These are phyloP conservation scores for Drosophila helvetica DNA, from an alignment of 2,888 invertebrate species.

Conservation along the genomic window DNA sequence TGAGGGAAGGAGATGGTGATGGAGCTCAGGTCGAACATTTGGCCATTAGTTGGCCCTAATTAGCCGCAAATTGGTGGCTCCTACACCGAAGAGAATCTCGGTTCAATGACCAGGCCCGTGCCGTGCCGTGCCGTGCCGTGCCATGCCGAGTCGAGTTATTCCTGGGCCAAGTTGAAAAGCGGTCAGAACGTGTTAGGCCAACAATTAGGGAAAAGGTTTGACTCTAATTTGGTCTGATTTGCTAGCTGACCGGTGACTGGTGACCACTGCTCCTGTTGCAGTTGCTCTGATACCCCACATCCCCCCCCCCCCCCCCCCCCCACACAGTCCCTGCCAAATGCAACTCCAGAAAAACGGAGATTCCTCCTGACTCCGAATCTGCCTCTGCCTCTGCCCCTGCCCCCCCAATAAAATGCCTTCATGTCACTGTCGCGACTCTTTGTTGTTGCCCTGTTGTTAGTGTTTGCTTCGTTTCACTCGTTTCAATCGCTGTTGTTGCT, in stretches of 20 bases:
- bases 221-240: constrained; percentile 67
- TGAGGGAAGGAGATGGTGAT: constrained; percentile 1
- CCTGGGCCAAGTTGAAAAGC: neutral
- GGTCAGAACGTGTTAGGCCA: constrained; percentile 39
- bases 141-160: neutral
- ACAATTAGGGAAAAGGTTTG: constrained; percentile 62
- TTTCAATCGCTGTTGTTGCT: constrained; percentile 18
- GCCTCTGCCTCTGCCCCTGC: too few species aligned
- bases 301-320: neutral
- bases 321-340: constrained; percentile 29
- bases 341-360: constrained; percentile 26
- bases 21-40: constrained; percentile 24
- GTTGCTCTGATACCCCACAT: constrained; percentile 14
- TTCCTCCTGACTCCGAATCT: too few species aligned
- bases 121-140: neutral
- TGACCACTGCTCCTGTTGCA: constrained; percentile 14
- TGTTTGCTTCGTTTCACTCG: constrained; percentile 70
- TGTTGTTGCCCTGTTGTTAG: constrained; percentile 60
- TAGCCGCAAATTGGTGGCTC: constrained; percentile 56
- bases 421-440: constrained; percentile 51
- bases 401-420: constrained; percentile 36
- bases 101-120: constrained; percentile 33
- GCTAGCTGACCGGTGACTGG: constrained; percentile 20
- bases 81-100: neutral
- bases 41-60: constrained; percentile 48